Evolutionary conservation across 2,888 invertebrate species (phyloP).

Genomic region (Girardia tigrina): DNA sequence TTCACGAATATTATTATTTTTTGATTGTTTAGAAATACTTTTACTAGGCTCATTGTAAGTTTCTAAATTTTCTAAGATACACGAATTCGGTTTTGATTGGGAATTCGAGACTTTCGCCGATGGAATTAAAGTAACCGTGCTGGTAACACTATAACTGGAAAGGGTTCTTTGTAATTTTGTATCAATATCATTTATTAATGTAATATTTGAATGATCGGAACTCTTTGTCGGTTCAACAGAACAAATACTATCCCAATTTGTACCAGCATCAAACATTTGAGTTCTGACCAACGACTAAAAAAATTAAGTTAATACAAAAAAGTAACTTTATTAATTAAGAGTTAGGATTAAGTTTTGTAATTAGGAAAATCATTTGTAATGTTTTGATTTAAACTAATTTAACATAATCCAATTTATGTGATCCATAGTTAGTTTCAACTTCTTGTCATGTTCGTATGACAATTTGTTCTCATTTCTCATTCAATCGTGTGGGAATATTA

Average conservation of each 20-base stretch:
- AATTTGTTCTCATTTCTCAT: no score
- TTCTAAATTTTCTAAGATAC: background rate
- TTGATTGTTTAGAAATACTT: background rate
- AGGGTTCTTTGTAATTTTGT: conserved; percentile 33
- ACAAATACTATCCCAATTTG: background rate
- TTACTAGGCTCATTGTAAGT: background rate
- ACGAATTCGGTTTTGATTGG: conserved; percentile 2
- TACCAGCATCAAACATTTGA: background rate
- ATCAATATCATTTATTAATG: background rate
- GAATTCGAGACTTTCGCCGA: conserved; percentile 41
- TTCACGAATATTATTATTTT: background rate
- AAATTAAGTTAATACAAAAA: no score
- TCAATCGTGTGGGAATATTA: no score
- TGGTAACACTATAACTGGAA: conserved; percentile 43
- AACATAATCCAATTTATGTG: no score
- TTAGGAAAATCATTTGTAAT: no score
- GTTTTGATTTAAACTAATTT: no score
- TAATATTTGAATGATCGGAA: background rate
- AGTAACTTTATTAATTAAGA: no score
- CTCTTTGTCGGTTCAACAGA: background rate
- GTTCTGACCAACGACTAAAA: background rate
- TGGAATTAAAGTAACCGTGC: conserved; percentile 45
- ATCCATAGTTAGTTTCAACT: no score
- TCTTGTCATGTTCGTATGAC: no score
- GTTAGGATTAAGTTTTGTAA: no score